A percentile compares a stretch with the other conserved stretches of the same genome.
phyloP scores from a whole-genome alignment of 2,797 vertebrate genomes.

The Pterois miles region DNA sequence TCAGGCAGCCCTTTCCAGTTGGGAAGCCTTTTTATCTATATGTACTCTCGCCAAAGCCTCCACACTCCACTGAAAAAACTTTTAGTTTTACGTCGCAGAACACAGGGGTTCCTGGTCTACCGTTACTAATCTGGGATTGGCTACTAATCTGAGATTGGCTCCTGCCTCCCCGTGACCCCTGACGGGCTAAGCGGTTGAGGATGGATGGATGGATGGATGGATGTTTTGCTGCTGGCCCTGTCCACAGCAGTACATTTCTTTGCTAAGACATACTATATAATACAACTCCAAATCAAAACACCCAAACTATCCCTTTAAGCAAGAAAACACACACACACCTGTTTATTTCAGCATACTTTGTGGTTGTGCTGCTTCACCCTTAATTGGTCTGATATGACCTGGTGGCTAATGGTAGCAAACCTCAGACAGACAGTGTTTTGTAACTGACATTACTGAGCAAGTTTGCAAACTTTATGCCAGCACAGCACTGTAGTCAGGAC shows the following conservation, averaged over 20 bases:
- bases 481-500: not conserved
- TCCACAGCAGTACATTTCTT: no score
- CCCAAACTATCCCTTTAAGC: no score
- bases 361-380: not conserved
- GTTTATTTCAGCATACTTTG: not conserved
- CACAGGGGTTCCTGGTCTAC: not conserved
- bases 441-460: not conserved
- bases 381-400: not conserved
- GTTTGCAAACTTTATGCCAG: not conserved
- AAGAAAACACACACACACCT: no score
- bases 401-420: not conserved
- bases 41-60: not conserved
- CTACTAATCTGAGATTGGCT: no score
- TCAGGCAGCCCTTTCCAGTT: not conserved
- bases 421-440: not conserved
- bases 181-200: no score
- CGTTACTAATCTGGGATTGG: no score
- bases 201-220: no score
- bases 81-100: not conserved
- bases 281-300: no score
- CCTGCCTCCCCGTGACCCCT: no score
- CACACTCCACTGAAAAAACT: not conserved
- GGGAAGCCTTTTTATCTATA: accelerated
- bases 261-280: no score
- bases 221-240: no score